Evolutionary conservation across 2,888 invertebrate species (phyloP).

Genomic region (Erynnis tages): DNA sequence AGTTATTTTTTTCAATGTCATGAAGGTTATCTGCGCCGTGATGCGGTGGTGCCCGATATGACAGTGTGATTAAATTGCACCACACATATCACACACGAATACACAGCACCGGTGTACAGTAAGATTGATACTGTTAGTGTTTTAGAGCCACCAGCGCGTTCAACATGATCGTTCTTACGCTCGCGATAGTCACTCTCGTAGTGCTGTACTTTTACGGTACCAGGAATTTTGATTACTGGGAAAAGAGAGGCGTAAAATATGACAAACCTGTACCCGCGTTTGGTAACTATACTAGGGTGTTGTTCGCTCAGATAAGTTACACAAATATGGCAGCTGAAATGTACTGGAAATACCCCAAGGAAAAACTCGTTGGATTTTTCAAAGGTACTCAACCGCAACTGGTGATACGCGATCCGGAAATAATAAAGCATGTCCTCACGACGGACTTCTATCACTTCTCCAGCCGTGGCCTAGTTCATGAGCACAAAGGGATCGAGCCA

Average conservation of each 20-base stretch:
- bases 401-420: slow-evolving; percentile 51
- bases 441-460: slow-evolving; percentile 51
- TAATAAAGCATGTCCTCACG: slow-evolving; percentile 45
- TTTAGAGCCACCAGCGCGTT: too few relatives aligned
- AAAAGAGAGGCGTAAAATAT: slow-evolving; percentile 48
- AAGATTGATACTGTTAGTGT: too few relatives aligned
- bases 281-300: slow-evolving; percentile 42
- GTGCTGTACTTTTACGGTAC: slow-evolving; percentile 49
- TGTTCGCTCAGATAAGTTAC: slow-evolving; percentile 41
- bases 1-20: too few relatives aligned
- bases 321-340: slow-evolving; percentile 43
- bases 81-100: too few relatives aligned
- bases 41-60: too few relatives aligned
- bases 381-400: slow-evolving; percentile 45
- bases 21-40: too few relatives aligned
- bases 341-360: slow-evolving; percentile 53
- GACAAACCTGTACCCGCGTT: slow-evolving; percentile 47
- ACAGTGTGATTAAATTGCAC: too few relatives aligned
- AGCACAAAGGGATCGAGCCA: slow-evolving; percentile 49
- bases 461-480: slow-evolving; percentile 45
- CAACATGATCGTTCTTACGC: background rate
- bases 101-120: too few relatives aligned
- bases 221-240: slow-evolving; percentile 51
- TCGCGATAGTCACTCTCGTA: background rate
- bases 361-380: slow-evolving; percentile 53